These are phyloP conservation scores for Epizoanthus ramosus DNA, from an alignment of 92 coral and sea anemone genomes.

Conservation along the genomic window DNA sequence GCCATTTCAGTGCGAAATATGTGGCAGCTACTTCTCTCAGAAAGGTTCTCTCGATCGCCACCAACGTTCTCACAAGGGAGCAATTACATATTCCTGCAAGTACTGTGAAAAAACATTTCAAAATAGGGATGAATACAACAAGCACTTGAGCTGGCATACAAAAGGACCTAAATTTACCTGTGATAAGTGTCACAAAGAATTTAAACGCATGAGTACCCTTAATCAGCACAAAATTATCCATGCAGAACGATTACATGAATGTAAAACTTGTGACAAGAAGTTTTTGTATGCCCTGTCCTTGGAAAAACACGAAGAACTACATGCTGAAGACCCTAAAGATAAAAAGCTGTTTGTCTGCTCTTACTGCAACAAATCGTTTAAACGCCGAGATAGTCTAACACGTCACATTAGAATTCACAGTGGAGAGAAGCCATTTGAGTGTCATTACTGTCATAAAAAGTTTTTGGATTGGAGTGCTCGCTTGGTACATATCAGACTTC, in stretches of 20 bases:
- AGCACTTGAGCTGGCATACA: constrained; percentile 3
- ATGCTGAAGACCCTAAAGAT: background rate
- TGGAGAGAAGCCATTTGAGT: constrained; percentile 21
- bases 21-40: constrained; percentile 8
- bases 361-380: constrained; percentile 3
- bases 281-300: background rate
- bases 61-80: constrained; percentile 6
- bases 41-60: constrained; percentile 23
- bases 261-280: constrained; percentile 4
- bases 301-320: background rate
- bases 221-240: constrained; percentile 1
- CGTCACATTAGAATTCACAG: constrained; percentile 24
- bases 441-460: constrained; percentile 3
- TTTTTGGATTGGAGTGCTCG: constrained; percentile 12
- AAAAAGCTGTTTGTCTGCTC: background rate
- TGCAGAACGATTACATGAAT: constrained; percentile 1
- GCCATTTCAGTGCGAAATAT: constrained; percentile 7
- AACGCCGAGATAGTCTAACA: background rate
- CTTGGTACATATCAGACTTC: background rate
- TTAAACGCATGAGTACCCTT: constrained; percentile 13
- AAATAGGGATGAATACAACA: background rate
- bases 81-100: background rate
- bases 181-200: constrained; percentile 12
- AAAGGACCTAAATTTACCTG: background rate
- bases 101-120: background rate